phyloP scores from a whole-genome alignment of 2,113 vertebrate species.

The Nothocercus nigrocapillus region DNA sequence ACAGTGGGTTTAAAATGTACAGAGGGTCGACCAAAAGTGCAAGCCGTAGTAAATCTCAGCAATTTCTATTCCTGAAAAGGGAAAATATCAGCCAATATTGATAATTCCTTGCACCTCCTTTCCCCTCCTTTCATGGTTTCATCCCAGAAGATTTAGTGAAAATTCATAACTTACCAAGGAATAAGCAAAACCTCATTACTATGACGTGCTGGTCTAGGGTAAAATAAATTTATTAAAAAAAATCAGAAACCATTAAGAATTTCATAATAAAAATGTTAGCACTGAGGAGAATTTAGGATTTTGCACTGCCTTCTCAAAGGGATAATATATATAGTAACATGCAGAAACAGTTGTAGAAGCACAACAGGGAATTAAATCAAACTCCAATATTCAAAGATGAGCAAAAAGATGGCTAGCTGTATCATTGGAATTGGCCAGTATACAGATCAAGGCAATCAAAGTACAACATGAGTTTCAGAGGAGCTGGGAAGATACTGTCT shows the following conservation, averaged over 20 bases:
- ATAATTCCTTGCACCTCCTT: not conserved
- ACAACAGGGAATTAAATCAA: not conserved
- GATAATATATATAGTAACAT: not conserved
- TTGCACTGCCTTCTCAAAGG: not conserved
- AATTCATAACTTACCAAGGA: not conserved
- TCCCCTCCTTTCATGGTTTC: not conserved
- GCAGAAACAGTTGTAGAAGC: not conserved
- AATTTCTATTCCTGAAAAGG: not conserved
- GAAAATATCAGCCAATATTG: not conserved
- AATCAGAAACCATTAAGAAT: not conserved
- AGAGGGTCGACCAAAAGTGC: not conserved
- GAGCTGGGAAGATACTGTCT: not conserved
- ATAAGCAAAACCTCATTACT: not conserved
- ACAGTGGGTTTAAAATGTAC: not conserved
- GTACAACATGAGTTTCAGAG: not conserved
- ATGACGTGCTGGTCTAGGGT: not conserved
- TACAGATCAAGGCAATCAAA: not conserved
- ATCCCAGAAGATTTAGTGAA: not conserved
- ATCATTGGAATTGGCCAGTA: not conserved
- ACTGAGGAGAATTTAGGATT: not conserved
- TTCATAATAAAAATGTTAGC: not conserved
- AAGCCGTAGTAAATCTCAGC: not conserved
- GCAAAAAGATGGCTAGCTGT: not conserved
- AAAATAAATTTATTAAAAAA: not conserved
- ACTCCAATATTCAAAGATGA: not conserved